Conservation (phyloP, 2,888 invertebrate genomes). For the Antheraea assamensis region DNA sequence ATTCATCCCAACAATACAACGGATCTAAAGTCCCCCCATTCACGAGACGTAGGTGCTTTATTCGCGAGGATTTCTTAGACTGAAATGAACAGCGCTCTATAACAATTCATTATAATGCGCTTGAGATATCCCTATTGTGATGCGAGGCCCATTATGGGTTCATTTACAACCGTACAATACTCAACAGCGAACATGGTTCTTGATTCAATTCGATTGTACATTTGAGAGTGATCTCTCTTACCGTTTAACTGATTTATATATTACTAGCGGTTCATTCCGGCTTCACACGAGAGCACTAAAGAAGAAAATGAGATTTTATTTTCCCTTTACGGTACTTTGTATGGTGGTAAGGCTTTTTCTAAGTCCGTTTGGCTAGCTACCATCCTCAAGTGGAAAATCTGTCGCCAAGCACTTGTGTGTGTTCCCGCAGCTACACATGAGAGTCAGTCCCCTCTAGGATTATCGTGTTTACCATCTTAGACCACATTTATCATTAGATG, state of each 20-base stretch:
- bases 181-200: slow-evolving; percentile 11
- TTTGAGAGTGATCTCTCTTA: background rate
- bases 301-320: too few relatives aligned
- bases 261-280: background rate
- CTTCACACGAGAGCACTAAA: too few relatives aligned
- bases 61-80: slow-evolving; percentile 63
- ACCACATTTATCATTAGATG: too few relatives aligned
- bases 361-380: too few relatives aligned
- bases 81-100: slow-evolving; percentile 55
- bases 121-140: slow-evolving; percentile 67
- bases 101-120: slow-evolving; percentile 75
- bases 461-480: too few relatives aligned
- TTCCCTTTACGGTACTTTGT: too few relatives aligned
- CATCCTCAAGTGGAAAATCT: too few relatives aligned
- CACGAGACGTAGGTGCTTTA: slow-evolving; percentile 66
- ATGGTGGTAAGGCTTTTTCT: too few relatives aligned
- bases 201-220: slow-evolving; percentile 14
- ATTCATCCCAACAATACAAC: slow-evolving; percentile 69
- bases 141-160: slow-evolving; percentile 59
- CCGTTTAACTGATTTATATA: background rate
- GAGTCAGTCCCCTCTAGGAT: too few relatives aligned
- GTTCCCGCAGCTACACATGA: too few relatives aligned
- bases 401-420: too few relatives aligned
- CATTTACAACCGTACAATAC: slow-evolving; percentile 48
- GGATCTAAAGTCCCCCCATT: slow-evolving; percentile 63